Evolutionary conservation across 2,797 vertebrate genomes (phyloP), one percentile per base, ranked within the genome.

Genomic region (Eptatretus atami): DNA sequence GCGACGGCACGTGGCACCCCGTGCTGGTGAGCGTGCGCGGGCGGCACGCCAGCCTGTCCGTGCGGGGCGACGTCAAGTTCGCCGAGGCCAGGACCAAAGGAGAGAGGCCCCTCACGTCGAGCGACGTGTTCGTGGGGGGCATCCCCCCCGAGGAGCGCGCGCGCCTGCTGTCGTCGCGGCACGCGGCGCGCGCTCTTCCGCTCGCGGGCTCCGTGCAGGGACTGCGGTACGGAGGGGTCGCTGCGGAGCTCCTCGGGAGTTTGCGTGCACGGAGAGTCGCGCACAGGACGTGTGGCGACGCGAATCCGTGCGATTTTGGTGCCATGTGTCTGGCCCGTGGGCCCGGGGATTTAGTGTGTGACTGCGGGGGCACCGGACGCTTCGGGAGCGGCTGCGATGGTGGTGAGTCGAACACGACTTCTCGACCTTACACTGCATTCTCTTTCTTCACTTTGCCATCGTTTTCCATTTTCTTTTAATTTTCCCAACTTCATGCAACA

Each of bases 61-160:
- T 61, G 57, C 57, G 25, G n/a, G 57, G 57, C 57, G 57, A 61
- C n/a, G 25, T 25, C 10, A 25, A n/a, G 57, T 25, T n/a, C 57
- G 57, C n/a, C 57, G 57, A 61, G 57, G 12, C 25, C n/a, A 61
- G 12, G n/a, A 61, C 10, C 57, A 11, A n/a, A 25, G 57, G 57
- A 12, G n/a, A 61, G n/a, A n/a, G n/a, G 12, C n/a, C n/a, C n/a
- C n/a, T 61, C 57, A 44, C 31, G 31, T n/a, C n/a, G n/a, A 61
- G 57, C 57, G 25, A 61, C 57, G n/a, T 61, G 9, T 61, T 61
- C 57, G 57, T 61, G n/a, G 57, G 57, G n/a, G 57, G 57, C 9
- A 61, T 61, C 25, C 57, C 57, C 9, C n/a, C 57, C 57, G 57
- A 61, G 57, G 57, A 61, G 57, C n/a, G 25, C n/a, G 57, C 57